phyloP scores from a whole-genome alignment of 2,888 invertebrate genomes.

The Lasius fuliginosus region DNA sequence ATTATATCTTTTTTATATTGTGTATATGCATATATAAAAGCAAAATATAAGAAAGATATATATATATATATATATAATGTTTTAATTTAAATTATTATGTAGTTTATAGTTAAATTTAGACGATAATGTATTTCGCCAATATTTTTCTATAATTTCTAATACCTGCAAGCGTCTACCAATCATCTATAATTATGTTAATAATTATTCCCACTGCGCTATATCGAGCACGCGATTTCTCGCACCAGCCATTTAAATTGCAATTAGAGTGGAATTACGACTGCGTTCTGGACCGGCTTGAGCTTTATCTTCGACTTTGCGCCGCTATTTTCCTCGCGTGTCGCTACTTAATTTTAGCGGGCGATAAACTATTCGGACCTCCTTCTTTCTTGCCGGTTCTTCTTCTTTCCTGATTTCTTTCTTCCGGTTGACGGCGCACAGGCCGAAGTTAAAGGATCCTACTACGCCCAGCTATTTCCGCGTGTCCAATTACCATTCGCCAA shows the following conservation, averaged over 20 bases:
- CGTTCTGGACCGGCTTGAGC: constrained; percentile 27
- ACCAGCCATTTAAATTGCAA: constrained; percentile 42
- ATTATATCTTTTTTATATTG: background rate
- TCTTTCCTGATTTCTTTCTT: constrained; percentile 24
- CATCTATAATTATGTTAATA: background rate
- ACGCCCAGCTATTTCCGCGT: constrained; percentile 65
- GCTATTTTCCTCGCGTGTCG: constrained; percentile 44
- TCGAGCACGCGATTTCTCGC: constrained; percentile 1
- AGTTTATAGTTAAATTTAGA: background rate
- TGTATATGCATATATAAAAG: background rate
- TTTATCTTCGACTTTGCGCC: constrained; percentile 51
- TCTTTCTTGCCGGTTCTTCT: constrained; percentile 18
- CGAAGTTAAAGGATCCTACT: constrained; percentile 53
- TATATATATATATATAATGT: background rate
- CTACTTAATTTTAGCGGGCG: constrained; percentile 43
- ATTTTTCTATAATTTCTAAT: background rate
- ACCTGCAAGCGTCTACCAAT: background rate
- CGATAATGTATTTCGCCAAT: background rate
- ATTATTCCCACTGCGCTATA: background rate
- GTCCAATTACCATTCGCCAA: constrained; percentile 78
- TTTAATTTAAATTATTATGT: background rate
- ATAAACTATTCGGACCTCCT: constrained; percentile 26
- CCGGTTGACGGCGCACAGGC: constrained; percentile 16
- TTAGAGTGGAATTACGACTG: constrained; percentile 33
- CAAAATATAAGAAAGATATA: background rate